A percentile compares a stretch with the other conserved stretches of the same genome.
These are phyloP conservation scores for Halictus ligatus DNA, from an alignment of 2,888 invertebrate species.

Conservation along the genomic window DNA sequence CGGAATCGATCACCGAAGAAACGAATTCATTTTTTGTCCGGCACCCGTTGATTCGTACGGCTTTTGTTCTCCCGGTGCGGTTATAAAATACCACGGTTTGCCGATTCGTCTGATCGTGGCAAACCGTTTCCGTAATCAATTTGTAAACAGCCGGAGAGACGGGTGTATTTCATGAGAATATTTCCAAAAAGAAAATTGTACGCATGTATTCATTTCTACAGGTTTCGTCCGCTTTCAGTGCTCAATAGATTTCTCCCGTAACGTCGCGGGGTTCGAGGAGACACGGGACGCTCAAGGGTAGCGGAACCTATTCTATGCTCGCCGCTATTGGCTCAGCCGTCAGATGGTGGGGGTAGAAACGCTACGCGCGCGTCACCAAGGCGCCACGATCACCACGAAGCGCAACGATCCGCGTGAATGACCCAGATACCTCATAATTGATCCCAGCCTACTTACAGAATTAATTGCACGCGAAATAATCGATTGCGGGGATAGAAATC, in stretches of 20 bases:
- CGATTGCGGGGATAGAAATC: background rate
- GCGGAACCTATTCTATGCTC: background rate
- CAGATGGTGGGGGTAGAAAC: background rate
- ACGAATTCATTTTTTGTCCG: constrained; percentile 25
- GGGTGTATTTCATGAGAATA: background rate
- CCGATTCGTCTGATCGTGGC: background rate
- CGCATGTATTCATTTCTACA: background rate
- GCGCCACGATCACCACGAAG: background rate
- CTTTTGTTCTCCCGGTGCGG: background rate
- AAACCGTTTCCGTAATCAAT: background rate
- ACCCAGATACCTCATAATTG: background rate
- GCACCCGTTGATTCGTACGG: background rate
- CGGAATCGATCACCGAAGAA: constrained; percentile 27
- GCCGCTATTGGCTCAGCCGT: background rate
- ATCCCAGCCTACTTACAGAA: background rate
- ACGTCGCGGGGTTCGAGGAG: background rate
- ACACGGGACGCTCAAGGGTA: background rate
- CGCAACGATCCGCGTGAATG: background rate
- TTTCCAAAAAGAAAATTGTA: background rate
- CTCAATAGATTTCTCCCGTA: background rate
- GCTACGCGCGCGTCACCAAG: background rate
- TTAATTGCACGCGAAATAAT: constrained; percentile 10
- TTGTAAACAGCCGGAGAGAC: background rate
- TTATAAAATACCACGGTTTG: background rate
- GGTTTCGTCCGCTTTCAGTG: no score